Percentiles rank a stretch among this genome's conserved stretches.
Evolutionary conservation across 1,140 invertebrate genomes (phyloP).

Genomic region (Drosophila elegans): DNA sequence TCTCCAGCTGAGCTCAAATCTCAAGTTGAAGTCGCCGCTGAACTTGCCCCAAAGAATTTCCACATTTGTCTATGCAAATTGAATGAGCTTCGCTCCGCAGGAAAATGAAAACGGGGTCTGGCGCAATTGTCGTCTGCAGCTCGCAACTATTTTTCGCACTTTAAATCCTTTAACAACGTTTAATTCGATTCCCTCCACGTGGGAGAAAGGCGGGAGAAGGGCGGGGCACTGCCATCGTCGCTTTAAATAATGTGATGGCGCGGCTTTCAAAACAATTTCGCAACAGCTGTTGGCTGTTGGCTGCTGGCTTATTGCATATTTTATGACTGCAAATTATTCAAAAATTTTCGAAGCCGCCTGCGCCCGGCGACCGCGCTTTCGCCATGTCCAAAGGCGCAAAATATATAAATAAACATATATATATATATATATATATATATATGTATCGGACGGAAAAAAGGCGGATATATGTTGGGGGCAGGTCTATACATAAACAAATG

Average conservation of each 20-base stretch:
- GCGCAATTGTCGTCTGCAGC: constrained; percentile 41
- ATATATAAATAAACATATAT: constrained; percentile 59
- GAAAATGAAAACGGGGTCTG: constrained; percentile 6
- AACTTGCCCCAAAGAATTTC: constrained; percentile 38
- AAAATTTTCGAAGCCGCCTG: constrained; percentile 81
- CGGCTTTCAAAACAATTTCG: constrained; percentile 85
- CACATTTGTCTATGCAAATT: constrained; percentile 47
- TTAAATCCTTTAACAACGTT: constrained; percentile 68
- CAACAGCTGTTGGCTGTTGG: constrained; percentile 82
- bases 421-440: constrained; percentile 41
- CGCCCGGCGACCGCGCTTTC: constrained; percentile 39
- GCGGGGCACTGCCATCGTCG: constrained; percentile 43
- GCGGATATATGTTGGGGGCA: constrained; percentile 24
- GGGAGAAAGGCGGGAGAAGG: constrained; percentile 9
- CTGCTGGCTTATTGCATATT: constrained; percentile 84
- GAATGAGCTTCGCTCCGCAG: constrained; percentile 1
- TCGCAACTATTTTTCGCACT: constrained; percentile 46
- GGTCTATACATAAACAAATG: constrained; percentile 66
- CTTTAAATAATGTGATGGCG: constrained; percentile 85
- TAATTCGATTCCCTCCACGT: constrained; percentile 57
- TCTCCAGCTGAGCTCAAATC: constrained; percentile 14
- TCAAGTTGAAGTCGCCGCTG: neutral
- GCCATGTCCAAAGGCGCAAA: constrained; percentile 53
- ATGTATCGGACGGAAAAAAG: constrained; percentile 16
- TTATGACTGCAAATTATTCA: constrained; percentile 85